These are phyloP conservation scores for Dioctria rufipes DNA, from an alignment of 2,888 invertebrate genomes.

Conservation along the genomic window DNA sequence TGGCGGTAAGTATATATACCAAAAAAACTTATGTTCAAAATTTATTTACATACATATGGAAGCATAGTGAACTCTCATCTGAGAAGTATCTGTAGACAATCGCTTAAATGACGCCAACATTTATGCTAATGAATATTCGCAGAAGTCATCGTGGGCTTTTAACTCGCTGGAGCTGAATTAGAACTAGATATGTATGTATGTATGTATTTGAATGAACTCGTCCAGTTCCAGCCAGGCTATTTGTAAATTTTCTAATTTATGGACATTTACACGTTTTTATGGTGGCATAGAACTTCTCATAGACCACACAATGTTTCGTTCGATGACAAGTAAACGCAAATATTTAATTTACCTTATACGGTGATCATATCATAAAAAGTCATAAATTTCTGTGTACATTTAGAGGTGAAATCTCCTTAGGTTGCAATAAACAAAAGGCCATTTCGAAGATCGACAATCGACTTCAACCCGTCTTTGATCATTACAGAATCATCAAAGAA, in stretches of 20 bases:
- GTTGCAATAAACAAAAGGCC: background rate
- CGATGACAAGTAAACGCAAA: background rate
- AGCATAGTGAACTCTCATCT: background rate
- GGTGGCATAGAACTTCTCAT: background rate
- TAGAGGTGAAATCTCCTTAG: background rate
- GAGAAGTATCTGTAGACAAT: background rate
- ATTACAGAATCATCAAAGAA: background rate
- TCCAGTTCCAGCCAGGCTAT: background rate
- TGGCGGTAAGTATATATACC: too few species aligned
- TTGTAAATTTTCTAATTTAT: constrained; percentile 17
- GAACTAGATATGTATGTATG: too few species aligned
- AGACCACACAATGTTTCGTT: background rate
- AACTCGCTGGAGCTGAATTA: background rate
- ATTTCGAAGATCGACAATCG: background rate
- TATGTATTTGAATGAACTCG: background rate
- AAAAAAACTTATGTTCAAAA: background rate
- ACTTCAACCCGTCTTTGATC: background rate
- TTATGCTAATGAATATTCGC: background rate
- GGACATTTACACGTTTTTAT: constrained; percentile 11
- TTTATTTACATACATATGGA: background rate
- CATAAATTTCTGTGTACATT: background rate
- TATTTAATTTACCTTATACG: background rate
- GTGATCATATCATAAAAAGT: background rate
- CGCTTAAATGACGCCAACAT: background rate
- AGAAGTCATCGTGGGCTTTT: background rate